Evolutionary conservation across 2,888 invertebrate species (phyloP), one percentile per base, ranked within the genome.

Genomic region (Chymomyza amoena): DNA sequence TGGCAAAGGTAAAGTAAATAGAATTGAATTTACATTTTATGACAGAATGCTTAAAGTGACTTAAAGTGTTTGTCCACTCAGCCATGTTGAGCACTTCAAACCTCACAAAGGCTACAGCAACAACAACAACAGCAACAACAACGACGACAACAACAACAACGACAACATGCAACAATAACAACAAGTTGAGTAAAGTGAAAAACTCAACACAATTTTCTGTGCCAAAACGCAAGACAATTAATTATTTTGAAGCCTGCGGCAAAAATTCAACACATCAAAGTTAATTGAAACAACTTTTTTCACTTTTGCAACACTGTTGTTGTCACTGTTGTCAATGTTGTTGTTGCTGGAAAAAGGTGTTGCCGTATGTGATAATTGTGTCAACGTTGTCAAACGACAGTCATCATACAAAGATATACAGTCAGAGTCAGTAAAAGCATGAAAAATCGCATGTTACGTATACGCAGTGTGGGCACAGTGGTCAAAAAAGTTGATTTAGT

Each of bases 221-320:
- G 32, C 64, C 60, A 67, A 20, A 51, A 68, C 68, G 70, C 67
- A 79, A 36, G 61, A 84, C 84, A 82, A 84, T 84, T 84, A 83
- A 84, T 84, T 84, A 87, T 87, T 84, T 87, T 82, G 73, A 73
- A 75, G 82, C 82, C 86, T 78, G 80, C 74, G 81, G 81, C 81
- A 78, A 72, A 79, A 77, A 75, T 64, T 75, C 80, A 79, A 71
- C 81, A 81, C 78, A 79, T 81, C 80, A 76, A 81, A 81, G 81
- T 81, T 81, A 81, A 81, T 81, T 81, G 81, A 81, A 81, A 73
- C 78, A 80, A 74, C 81, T 77, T 81, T 54, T 84, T 84, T 81
- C 75, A 74, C 77, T 80, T 81, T 78, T 77, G 76, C 71, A 72
- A 68, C 77, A 72, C 60, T 70, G n/a, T 25, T 28, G 13, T 72